Evolutionary conservation across 1,140 invertebrate genomes (phyloP), one percentile per base, ranked within the genome.

Genomic region (Helicoverpa armigera): DNA sequence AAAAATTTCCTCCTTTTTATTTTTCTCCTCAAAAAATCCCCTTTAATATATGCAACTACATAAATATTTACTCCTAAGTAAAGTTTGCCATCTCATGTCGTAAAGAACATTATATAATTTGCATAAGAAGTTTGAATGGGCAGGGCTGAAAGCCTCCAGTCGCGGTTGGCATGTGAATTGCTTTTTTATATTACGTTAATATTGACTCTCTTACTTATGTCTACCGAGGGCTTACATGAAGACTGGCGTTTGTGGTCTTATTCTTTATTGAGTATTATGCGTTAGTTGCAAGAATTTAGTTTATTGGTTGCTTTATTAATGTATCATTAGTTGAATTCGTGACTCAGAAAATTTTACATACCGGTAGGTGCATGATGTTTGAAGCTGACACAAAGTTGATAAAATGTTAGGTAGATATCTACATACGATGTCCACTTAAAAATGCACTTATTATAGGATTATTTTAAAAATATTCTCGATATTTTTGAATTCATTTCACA

Each of bases 71-170:
- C 86, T 88, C 85, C 85, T 93, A 91, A 94, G 92, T 94, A 89
- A 93, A 91, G 87, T 92, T 89, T 86, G 88, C 89, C 90, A 91
- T 94, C 87, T 91, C 85, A 90, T 90, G 90, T 92, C 92, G 87
- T 92, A 93, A 92, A 91, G 89, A 90, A 90, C 89, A 91, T 94
- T 92, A 91, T 87, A 87, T 90, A 92, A 94, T 94, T 90, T 93
- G 89, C 92, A 94, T 94, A 94, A 94, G 92, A 93, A 92, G 88
- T 93, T 93, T 88, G 86, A 92, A 93, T 91, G 91, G 89, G 85
- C 87, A 87, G 85, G 88, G 91, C 89, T 92, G 91, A 93, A 92
- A 93, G 92, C 92, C 85, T 83, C 43, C 85, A 83, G 89, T 86
- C 88, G 86, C 90, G 90, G 86, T 88, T 91, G 89, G 92, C 90